A percentile compares a stretch with the other conserved stretches of the same genome.
These are phyloP conservation scores for Lepisosteus osseus DNA, from an alignment of 2,113 vertebrate genomes.

Conservation along the genomic window DNA sequence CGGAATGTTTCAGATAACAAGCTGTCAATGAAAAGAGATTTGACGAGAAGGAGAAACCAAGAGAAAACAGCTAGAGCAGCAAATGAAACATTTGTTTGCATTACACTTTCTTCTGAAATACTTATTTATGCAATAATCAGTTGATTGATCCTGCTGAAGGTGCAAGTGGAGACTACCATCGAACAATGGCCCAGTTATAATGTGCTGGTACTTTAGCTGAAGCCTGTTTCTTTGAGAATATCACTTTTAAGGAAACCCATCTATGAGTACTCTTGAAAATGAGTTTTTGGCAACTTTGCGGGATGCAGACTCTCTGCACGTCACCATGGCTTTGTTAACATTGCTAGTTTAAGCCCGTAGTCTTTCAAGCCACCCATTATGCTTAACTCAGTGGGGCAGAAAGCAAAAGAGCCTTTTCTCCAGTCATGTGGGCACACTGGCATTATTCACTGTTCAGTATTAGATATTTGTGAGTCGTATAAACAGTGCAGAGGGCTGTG, in stretches of 20 bases:
- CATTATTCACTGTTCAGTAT: conserved; percentile 64
- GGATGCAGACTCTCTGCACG: conserved; percentile 66
- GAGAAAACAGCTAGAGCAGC: no score
- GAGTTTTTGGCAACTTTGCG: conserved; percentile 68
- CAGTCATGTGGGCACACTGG: conserved; percentile 65
- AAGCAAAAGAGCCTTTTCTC: conserved; percentile 71
- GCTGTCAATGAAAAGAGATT: no score
- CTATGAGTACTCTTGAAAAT: conserved; percentile 61
- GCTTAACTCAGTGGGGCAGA: conserved; percentile 64
- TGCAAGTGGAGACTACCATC: no score
- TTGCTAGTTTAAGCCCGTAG: conserved; percentile 66
- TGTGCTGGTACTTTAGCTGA: neutral
- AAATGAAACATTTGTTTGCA: no score
- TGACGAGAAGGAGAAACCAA: no score
- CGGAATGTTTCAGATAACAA: no score
- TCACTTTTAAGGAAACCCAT: neutral
- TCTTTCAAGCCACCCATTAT: conserved; percentile 71
- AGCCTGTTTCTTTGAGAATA: conserved; percentile 2
- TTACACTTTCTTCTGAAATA: neutral
- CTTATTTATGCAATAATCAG: neutral
- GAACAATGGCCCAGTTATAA: no score
- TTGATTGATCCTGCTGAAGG: no score
- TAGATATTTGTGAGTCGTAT: conserved; percentile 71
- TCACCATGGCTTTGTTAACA: conserved; percentile 79
- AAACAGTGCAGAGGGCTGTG: conserved; percentile 64